These are phyloP conservation scores for Penaeus monodon DNA, from an alignment of 2,888 invertebrate species.

Conservation along the genomic window DNA sequence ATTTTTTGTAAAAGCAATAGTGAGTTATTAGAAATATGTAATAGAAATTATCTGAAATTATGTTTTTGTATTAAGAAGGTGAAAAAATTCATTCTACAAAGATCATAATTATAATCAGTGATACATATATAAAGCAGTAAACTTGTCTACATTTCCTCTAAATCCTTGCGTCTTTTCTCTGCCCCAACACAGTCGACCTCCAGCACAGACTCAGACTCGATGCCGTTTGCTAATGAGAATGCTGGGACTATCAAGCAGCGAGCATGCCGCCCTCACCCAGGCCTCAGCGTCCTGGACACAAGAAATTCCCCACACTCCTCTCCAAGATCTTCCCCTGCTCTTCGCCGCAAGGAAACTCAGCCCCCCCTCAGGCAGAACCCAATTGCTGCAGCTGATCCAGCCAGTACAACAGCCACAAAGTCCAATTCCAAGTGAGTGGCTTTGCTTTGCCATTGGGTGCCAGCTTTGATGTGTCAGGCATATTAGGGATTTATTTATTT, in stretches of 20 bases:
- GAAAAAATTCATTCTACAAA: too few species aligned
- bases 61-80: too few species aligned
- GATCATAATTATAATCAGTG: too few species aligned
- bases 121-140: neutral
- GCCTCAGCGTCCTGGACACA: slow-evolving; percentile 57
- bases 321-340: slow-evolving; percentile 55
- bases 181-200: slow-evolving; percentile 82
- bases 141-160: neutral
- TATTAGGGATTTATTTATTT: too few species aligned
- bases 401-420: slow-evolving; percentile 13
- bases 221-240: slow-evolving; percentile 97
- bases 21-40: too few species aligned
- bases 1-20: too few species aligned
- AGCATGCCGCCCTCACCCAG: slow-evolving; percentile 70
- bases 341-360: slow-evolving; percentile 53
- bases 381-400: slow-evolving; percentile 19
- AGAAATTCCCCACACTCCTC: slow-evolving; percentile 51
- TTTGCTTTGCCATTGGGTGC: neutral
- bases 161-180: neutral
- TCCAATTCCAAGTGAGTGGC: slow-evolving; percentile 31
- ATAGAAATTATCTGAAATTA: too few species aligned
- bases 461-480: neutral
- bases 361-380: slow-evolving; percentile 42
- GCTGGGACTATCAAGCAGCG: slow-evolving; percentile 97
- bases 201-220: slow-evolving; percentile 92